Percentiles rank a stretch among this genome's conserved stretches.
These are phyloP conservation scores for Magallana ariakensis DNA, from an alignment of 1,140 invertebrate species.

Conservation along the genomic window DNA sequence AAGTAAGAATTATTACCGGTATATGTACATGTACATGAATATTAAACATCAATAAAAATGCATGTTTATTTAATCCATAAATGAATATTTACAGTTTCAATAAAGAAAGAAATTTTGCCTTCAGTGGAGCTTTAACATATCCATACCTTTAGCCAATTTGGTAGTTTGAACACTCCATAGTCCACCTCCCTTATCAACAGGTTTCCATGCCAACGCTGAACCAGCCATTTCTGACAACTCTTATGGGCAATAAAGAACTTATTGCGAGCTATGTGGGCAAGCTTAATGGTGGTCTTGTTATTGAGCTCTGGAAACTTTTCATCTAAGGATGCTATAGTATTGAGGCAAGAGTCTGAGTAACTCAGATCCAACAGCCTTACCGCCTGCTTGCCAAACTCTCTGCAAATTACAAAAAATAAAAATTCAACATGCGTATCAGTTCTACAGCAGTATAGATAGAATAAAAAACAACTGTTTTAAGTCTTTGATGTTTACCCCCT, in stretches of 20 bases:
- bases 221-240: conserved; percentile 80
- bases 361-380: conserved; percentile 77
- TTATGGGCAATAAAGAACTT: conserved; percentile 79
- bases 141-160: conserved; percentile 76
- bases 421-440: background rate
- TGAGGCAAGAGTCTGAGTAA: conserved; percentile 70
- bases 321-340: conserved; percentile 75
- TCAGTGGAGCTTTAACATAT: background rate
- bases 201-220: conserved; percentile 75
- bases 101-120: too few species aligned
- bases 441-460: too few species aligned
- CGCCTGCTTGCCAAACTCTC: conserved; percentile 78
- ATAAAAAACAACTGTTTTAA: too few species aligned
- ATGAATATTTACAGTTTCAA: too few species aligned
- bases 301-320: conserved; percentile 77
- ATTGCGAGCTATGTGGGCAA: conserved; percentile 72
- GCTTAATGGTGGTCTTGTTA: conserved; percentile 70
- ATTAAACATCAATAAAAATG: too few species aligned
- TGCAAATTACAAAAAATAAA: conserved; percentile 55
- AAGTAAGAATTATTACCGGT: too few species aligned
- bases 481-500: too few species aligned
- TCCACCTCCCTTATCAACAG: conserved; percentile 75
- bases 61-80: too few species aligned
- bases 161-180: conserved; percentile 71
- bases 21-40: too few species aligned